phyloP scores from a whole-genome alignment of 2,888 invertebrate species.

The Hyalella azteca region DNA sequence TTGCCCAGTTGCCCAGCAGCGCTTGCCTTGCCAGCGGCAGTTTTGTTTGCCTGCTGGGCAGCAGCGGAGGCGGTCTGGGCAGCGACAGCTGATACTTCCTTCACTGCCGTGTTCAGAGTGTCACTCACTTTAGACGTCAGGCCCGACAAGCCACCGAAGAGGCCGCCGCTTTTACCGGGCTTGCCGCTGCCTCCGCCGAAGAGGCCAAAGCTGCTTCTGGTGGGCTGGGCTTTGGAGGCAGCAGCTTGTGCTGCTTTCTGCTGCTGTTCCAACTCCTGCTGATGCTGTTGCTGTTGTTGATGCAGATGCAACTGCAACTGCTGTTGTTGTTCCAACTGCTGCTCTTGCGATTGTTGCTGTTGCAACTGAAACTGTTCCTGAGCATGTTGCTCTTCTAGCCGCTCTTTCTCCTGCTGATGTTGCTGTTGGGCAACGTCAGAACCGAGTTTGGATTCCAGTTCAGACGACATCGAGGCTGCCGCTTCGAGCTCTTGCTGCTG shows the following conservation, averaged over 20 bases:
- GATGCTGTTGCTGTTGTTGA: constrained; percentile 38
- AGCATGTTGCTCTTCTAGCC: neutral
- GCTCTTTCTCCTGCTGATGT: neutral
- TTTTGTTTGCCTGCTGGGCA: constrained; percentile 48
- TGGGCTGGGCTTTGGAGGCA: constrained; percentile 4
- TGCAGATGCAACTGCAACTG: neutral
- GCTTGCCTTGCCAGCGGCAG: constrained; percentile 33
- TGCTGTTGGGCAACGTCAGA: neutral
- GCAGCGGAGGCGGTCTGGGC: constrained; percentile 55
- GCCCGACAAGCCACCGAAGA: constrained; percentile 56
- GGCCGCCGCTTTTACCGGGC: constrained; percentile 42
- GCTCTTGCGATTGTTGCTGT: constrained; percentile 12
- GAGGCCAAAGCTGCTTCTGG: constrained; percentile 52
- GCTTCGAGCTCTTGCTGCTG: neutral
- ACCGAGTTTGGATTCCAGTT: neutral
- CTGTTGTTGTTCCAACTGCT: neutral
- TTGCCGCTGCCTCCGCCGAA: constrained; percentile 55
- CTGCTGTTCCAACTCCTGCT: constrained; percentile 30
- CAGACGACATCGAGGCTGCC: neutral
- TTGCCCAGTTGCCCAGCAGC: constrained; percentile 40
- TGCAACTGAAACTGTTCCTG: neutral
- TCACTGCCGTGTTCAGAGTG: constrained; percentile 56
- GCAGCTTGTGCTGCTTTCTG: constrained; percentile 39
- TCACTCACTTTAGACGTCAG: constrained; percentile 58
- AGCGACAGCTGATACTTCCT: constrained; percentile 56